Conservation (phyloP, 92 coral and sea anemone genomes). For the Desmophyllum pertusum region DNA sequence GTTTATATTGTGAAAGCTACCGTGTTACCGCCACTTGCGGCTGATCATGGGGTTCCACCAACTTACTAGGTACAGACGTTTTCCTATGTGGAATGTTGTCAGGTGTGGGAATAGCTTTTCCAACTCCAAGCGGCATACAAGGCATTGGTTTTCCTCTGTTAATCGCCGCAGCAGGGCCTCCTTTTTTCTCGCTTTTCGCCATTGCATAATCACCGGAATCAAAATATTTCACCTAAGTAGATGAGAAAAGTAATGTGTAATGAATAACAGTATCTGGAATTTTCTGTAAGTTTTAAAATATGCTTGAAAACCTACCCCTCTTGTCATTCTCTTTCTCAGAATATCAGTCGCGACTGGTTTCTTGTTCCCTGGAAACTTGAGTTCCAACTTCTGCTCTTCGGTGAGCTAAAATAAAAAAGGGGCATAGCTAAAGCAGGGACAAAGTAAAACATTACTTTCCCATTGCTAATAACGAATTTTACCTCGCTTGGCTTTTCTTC, state of each 20-base stretch:
- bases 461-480: neutral
- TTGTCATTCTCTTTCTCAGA: conserved; percentile 83
- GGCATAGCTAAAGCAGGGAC: neutral
- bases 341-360: conserved; percentile 90
- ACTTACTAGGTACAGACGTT: conserved; percentile 99
- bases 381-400: conserved; percentile 90
- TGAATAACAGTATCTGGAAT: neutral
- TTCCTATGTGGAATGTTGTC: conserved; percentile 99
- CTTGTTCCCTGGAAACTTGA: conserved; percentile 81
- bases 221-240: conserved; percentile 96
- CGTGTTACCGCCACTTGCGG: conserved; percentile 45
- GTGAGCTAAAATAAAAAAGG: conserved; percentile 53
- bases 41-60: conserved; percentile 63
- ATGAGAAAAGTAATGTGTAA: neutral
- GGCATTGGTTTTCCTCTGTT: conserved; percentile 68
- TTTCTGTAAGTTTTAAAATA: neutral
- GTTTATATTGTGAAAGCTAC: conserved; percentile 25
- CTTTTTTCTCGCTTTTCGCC: conserved; percentile 96
- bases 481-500: conserved; percentile 57
- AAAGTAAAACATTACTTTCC: neutral
- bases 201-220: conserved; percentile 97
- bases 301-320: conserved; percentile 72
- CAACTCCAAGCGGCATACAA: conserved; percentile 73
- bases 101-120: conserved; percentile 96
- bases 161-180: conserved; percentile 58